Percentiles rank a stretch among this genome's conserved stretches.
These are phyloP conservation scores for Ptilorrhoa leucosticta DNA, from an alignment of 2,113 vertebrate species.

Conservation along the genomic window DNA sequence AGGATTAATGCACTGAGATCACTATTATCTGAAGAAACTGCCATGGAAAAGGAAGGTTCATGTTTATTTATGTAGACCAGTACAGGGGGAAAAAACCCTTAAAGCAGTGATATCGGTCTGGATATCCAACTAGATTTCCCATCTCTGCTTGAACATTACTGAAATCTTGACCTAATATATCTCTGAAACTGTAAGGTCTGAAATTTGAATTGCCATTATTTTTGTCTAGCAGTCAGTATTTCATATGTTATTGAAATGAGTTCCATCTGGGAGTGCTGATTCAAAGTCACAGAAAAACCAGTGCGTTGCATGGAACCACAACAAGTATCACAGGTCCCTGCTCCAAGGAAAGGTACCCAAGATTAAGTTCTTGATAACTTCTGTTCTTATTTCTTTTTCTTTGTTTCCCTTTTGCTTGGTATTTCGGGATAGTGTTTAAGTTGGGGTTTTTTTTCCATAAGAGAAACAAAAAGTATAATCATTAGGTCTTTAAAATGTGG, in stretches of 20 bases:
- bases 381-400: neutral
- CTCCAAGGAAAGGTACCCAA: neutral
- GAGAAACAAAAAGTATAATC: neutral
- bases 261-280: neutral
- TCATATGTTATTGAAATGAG: neutral
- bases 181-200: neutral
- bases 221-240: neutral
- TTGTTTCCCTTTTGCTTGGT: neutral
- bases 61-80: neutral
- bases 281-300: neutral
- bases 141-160: neutral
- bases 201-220: neutral
- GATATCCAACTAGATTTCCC: neutral
- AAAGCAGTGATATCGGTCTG: neutral
- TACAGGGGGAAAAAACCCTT: accelerated
- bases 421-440: neutral
- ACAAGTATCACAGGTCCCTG: neutral
- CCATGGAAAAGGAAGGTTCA: neutral
- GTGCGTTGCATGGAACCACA: neutral
- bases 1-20: neutral
- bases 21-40: neutral
- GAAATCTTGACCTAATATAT: neutral
- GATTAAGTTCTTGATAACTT: neutral
- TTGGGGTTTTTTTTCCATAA: neutral
- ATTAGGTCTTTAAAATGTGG: neutral